Base-by-base conservation (phyloP, 1,140 invertebrate genomes). In the Ceratosolen fusciceps region DNA sequence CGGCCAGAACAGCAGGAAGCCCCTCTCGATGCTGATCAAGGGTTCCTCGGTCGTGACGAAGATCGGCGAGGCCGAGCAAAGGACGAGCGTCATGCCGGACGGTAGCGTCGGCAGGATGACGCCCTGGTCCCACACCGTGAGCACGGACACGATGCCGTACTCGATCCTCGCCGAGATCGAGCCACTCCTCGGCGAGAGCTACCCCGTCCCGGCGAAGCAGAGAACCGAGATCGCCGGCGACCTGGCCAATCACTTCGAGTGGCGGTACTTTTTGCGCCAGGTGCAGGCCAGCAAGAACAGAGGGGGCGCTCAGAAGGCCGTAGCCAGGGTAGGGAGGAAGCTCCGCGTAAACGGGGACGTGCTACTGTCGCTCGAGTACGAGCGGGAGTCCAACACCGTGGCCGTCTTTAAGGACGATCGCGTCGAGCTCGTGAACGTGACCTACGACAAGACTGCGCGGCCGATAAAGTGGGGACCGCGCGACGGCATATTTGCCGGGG, bases 211-310 rank as follows among this genome's bases (percentile, higher is more conserved):
- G 3, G 95, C 95, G 1, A 96, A 96, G 86, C 96, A 98, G 87
- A 93, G 94, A 82, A 96, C 95, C 0, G 96, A 97, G 88, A 94
- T 98, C 37, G 95, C 95, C 21, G 96, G 96, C 0, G 96, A 98
- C 85, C 90, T 98, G 31, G 95, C 97, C 0, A 98, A 98, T 86
- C 92, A 96, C 78, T 96, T 99, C 81, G 97, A 98, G 90, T 99
- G 98, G 97, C 92, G 96, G 56, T 99, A 98, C 87, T 97, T 96
- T 88, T 90, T 96, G 29, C 88, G 95, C 58, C 93, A 94, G 77
- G 88, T 93, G 21, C 93, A 94, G 83, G 92, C 92, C 3, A 92
- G 91, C 82, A 92, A 91, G 81, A 93, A 92, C 81, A 52, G 78
- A 10, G 60, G 58, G 10, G 14, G 29, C 21, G 19, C 76, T 12